Base-by-base conservation (phyloP, 2,888 invertebrate genomes). In the Acleris emargana region DNA sequence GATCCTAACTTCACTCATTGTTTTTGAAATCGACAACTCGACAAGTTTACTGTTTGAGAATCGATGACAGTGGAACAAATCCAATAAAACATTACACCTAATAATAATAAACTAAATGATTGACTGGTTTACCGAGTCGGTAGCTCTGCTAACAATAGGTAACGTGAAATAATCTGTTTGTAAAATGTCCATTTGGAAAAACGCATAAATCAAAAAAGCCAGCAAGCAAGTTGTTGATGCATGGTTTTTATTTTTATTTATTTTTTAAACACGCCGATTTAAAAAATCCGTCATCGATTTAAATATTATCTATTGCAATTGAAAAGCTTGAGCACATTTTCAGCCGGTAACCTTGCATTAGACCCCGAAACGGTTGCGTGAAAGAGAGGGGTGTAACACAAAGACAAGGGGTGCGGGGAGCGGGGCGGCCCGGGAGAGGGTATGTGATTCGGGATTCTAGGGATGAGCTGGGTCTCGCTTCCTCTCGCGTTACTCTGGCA, bases 391-490 rank as follows among this genome's bases (percentile, higher is more conserved):
- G 89, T 88, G 88, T 83, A 79, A 78, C 76, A 82, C 75, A 83
- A 82, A 84, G 86, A 86, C 85, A 80, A 81, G 83, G 85, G 79
- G 89, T 88, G 84, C 88, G 79, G 80, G 77, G 82, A 75, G 81
- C 81, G 85, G 82, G 86, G 82, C 82, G 87, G 86, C 82, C 87
- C 86, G 83, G 89, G 88, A 83, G 88, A 89, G 85, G 91, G 89
- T 87, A 88, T 88, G 81, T 85, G 92, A 86, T 90, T 90, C 86
- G 91, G 93, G 88, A 91, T 89, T 84, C 89, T 91, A 89, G 94
- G 94, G 89, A 93, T 94, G 93, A 90, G 91, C 87, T 84, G 84
- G 83, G 80, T 89, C 91, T 90, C 90, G 87, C 89, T 91, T 91
- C 87, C 88, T 88, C 91, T 86, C 90, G 75, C 80, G 88, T 88